Base-by-base conservation (phyloP, 2,888 invertebrate species). In the Conomelus anceps region DNA sequence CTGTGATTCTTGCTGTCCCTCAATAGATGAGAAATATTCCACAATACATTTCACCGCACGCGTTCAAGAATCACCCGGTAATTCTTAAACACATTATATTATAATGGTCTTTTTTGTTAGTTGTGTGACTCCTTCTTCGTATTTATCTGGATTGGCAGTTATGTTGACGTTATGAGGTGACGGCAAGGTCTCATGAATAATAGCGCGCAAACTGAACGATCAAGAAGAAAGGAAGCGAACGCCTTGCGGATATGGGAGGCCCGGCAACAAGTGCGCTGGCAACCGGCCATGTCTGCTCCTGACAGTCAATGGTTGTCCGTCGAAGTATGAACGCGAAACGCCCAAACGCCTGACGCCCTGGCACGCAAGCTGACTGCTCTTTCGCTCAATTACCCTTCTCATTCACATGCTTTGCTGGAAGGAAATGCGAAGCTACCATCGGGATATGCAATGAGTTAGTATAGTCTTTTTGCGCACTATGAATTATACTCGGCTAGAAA, bases 201-300 rank as follows among this genome's bases (percentile, higher is more conserved):
- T 63, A 63, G 63, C 63, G n/a, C 63, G 63, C 63, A 20, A 9
- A 63, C 63, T n/a, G 63, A 63, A 63, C 63, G 63, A 63, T 20
- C 63, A 63, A 63, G 63, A n/a, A 63, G 63, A 63, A 63, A n/a
- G 63, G 63, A 7, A n/a, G 63, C 63, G 63, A 63, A n/a, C 63
- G 63, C 63, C 63, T 63, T 63, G 63, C 63, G 23, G 86, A 22
- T 1, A 7, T n/a, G n/a, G n/a, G n/a, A n/a, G n/a, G n/a, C n/a
- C n/a, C 23, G 7, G 86, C 86, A 24, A 26, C 86, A 86, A 86
- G 86, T 86, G 86, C 24, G 22, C 86, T 86, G 86, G 86, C 86
- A 86, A 86, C 17, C 86, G 7, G 86, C 86, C 86, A 86, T 22
- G 86, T 29, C 86, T 86, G 86, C 6, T 7, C 3, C 86, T 86